A percentile compares a stretch with the other conserved stretches of the same genome.
phyloP scores from a whole-genome alignment of 2,797 vertebrate species.

The Cuniculus paca region DNA sequence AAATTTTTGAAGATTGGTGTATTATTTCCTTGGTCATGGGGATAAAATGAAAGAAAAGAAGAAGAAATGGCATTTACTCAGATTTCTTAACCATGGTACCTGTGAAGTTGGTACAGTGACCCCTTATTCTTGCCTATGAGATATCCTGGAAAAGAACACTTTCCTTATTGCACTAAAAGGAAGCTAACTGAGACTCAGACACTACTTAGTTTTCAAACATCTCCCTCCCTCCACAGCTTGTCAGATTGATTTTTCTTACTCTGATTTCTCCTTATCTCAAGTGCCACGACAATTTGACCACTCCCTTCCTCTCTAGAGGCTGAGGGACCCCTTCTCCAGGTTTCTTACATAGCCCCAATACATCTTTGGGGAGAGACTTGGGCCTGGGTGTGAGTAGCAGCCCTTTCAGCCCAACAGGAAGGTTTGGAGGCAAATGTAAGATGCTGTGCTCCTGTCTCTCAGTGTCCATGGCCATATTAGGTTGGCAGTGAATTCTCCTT shows the following conservation, averaged over 20 bases:
- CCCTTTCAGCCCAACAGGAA: background rate
- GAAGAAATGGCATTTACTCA: slow-evolving; percentile 16
- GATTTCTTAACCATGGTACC: slow-evolving; percentile 2
- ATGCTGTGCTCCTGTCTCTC: background rate
- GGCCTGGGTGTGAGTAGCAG: background rate
- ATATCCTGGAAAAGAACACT: background rate
- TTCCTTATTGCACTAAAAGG: background rate
- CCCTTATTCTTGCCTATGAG: background rate
- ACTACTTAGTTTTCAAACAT: background rate
- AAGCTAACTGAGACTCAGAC: background rate
- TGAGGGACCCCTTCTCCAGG: background rate
- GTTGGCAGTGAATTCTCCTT: background rate
- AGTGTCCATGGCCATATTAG: background rate
- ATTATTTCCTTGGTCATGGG: background rate
- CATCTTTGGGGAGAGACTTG: background rate
- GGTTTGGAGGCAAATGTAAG: background rate
- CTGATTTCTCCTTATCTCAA: background rate
- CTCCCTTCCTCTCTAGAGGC: background rate
- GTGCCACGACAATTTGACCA: background rate
- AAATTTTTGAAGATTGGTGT: background rate
- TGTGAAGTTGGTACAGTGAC: background rate
- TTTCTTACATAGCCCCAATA: background rate
- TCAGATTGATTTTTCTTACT: background rate
- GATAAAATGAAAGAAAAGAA: background rate
- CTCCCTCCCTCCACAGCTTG: background rate